Percentiles rank a stretch among this genome's conserved stretches.
Conservation (phyloP, 2,888 invertebrate species). For the Colletes collaris region DNA sequence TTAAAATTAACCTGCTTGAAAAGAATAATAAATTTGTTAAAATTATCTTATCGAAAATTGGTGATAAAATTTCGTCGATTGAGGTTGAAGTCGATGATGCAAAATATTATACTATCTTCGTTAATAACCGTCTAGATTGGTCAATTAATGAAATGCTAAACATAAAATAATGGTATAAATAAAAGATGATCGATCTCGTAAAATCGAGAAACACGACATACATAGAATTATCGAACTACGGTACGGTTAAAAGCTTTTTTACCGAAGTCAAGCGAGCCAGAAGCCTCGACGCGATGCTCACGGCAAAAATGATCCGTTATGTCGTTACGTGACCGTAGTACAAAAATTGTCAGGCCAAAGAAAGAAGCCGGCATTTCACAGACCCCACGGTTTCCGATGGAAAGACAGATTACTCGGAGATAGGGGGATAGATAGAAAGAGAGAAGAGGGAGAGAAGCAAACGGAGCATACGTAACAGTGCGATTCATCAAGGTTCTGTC, state of each 20-base stretch:
- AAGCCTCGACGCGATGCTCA: slow-evolving; percentile 36
- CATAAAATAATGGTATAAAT: too few relatives aligned
- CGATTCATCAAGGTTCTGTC: slow-evolving; percentile 61
- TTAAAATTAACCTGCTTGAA: too few relatives aligned
- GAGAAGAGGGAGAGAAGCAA: slow-evolving; percentile 31
- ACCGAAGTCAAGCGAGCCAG: not conserved
- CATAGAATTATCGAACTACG: not conserved
- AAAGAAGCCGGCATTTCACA: slow-evolving; percentile 28
- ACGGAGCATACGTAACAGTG: slow-evolving; percentile 55
- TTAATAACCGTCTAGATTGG: too few relatives aligned
- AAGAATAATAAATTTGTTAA: too few relatives aligned
- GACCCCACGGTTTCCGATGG: slow-evolving; percentile 27
- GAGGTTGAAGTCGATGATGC: too few relatives aligned
- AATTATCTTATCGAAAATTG: too few relatives aligned
- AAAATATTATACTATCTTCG: too few relatives aligned
- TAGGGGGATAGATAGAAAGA: slow-evolving; percentile 23
- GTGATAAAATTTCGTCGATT: too few relatives aligned
- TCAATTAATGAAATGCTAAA: too few relatives aligned
- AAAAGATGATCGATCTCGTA: too few relatives aligned
- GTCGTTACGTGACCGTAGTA: slow-evolving; percentile 63
- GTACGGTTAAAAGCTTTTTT: not conserved
- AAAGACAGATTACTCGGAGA: slow-evolving; percentile 35
- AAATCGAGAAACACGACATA: too few relatives aligned
- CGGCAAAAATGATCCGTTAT: slow-evolving; percentile 53
- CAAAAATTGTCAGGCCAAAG: slow-evolving; percentile 52